Base-by-base conservation (phyloP, 1,140 invertebrate species). In the Saccostrea glomerata region DNA sequence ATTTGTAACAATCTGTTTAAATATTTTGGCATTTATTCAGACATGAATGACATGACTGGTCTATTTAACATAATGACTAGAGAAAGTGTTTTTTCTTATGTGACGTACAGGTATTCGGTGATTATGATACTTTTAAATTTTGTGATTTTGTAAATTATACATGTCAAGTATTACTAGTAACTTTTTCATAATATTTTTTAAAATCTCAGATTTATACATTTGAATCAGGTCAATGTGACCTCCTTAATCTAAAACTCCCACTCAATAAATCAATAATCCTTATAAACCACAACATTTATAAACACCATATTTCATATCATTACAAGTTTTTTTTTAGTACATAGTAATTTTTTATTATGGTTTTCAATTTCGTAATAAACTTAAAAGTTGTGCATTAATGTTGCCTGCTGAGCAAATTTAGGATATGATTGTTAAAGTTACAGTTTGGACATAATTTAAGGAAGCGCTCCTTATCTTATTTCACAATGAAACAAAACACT, bases 251-350 rank as follows among this genome's bases (percentile, higher is more conserved):
- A 9, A 36, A 63, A 11, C 70, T 77, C 13, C 30, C 25, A 77
- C 70, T 77, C 70, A 77, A 30, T 15, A 77, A 77, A 15, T 30
- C 70, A 25, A 15, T 77, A 77, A 77, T 77, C 70, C 70, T 36
- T 2, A 77, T 30, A 77, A 36, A 25, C 70, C 58, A 63, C 5
- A 63, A 63, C 58, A 63, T 17, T 20, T 63, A 20, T 6, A 20
- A 63, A 2, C 2, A 0, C 58, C 17, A 63, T n/a, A 7, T 47
- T 47, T 20, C 58, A 63, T n/a, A 63, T 20, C 15, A 63, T 63
- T 60, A 60, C 15, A 60, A 15, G 4, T 15, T 5, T 5, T 3
- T 20, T 60, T 20, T 15, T 60, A 9, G 1, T 9, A 2, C 12
- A 58, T 60, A 20, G 15, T 20, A 5, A 0, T 60, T 20, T 15